phyloP scores from a whole-genome alignment of 2,113 vertebrate species.

The Centropus bengalensis region DNA sequence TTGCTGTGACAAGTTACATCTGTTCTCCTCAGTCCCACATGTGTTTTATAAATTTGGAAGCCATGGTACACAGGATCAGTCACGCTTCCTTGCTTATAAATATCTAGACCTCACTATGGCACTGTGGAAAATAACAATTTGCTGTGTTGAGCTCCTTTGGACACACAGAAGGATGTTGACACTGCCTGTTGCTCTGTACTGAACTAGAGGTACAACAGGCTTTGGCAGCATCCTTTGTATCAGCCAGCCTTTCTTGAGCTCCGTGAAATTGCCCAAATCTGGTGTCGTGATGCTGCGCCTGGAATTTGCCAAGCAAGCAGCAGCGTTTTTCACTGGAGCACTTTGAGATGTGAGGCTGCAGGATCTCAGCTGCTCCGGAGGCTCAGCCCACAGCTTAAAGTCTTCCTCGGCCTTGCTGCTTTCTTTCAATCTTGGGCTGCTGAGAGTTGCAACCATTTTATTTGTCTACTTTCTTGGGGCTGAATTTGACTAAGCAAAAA shows the following conservation, averaged over 20 bases:
- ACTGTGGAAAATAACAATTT: not conserved
- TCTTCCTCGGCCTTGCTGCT: not conserved
- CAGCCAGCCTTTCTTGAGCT: constrained; percentile 3
- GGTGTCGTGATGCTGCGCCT: not conserved
- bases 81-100: not conserved
- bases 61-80: not conserved
- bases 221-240: constrained; percentile 21
- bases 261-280: not conserved
- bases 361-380: not conserved
- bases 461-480: not conserved
- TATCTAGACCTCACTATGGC: not conserved
- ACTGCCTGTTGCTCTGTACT: not conserved
- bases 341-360: not conserved
- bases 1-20: not conserved
- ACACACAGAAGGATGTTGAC: not conserved
- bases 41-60: not conserved
- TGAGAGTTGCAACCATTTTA: not conserved
- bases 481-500: not conserved
- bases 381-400: not conserved
- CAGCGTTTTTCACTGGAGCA: rapidly evolving
- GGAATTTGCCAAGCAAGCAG: not conserved
- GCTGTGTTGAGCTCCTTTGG: not conserved
- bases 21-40: not conserved
- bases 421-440: not conserved
- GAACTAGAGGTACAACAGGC: not conserved